These are phyloP conservation scores for Pseudochaenichthys georgianus DNA, from an alignment of 2,797 vertebrate genomes.

Conservation along the genomic window DNA sequence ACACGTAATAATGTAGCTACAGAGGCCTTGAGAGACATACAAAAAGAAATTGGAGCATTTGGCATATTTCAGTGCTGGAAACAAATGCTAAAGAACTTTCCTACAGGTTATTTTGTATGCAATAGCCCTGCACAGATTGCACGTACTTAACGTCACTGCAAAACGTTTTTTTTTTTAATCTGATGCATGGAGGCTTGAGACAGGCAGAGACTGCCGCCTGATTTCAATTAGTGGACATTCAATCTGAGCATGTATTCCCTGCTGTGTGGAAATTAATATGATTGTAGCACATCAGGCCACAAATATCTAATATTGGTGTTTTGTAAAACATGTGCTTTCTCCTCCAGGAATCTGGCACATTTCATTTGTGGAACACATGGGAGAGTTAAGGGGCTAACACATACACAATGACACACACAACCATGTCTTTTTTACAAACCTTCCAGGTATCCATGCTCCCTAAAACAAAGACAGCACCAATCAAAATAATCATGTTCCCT, in stretches of 20 bases:
- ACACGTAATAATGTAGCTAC: not conserved
- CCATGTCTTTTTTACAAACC: not conserved
- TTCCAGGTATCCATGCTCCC: not conserved
- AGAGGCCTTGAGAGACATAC: not conserved
- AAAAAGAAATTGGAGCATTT: constrained; percentile 19
- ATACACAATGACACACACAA: not conserved
- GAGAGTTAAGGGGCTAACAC: constrained; percentile 1
- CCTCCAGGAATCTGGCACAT: not conserved
- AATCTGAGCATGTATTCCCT: not conserved
- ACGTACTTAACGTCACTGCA: not conserved
- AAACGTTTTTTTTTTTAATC: not conserved
- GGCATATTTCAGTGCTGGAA: constrained; percentile 30
- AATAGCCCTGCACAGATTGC: not conserved
- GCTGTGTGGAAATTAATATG: not conserved
- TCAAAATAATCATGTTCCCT: not conserved
- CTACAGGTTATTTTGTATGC: not conserved
- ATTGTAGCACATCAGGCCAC: not conserved
- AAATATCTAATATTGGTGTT: not conserved
- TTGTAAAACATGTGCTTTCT: not conserved
- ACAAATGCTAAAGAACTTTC: not conserved
- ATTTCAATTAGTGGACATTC: not conserved
- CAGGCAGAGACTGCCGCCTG: not conserved
- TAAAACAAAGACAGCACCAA: constrained; percentile 19
- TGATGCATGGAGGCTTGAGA: not conserved
- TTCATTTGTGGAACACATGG: not conserved